phyloP scores from a whole-genome alignment of 2,113 vertebrate genomes.

The Ammodramus savannarum region DNA sequence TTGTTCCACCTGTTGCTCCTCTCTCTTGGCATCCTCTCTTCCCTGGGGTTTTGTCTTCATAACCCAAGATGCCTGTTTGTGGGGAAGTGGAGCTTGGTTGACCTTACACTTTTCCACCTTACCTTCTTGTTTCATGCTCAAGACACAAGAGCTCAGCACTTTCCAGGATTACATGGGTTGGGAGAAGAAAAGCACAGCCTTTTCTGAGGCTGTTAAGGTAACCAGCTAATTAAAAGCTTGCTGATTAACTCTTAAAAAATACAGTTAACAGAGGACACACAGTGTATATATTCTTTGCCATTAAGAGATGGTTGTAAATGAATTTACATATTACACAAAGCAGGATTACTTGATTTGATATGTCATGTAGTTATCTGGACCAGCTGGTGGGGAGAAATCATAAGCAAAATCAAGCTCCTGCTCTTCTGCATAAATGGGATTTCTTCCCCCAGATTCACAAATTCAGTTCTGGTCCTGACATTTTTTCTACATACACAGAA shows the following conservation, averaged over 20 bases:
- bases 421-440: not conserved
- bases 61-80: not conserved
- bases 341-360: not conserved
- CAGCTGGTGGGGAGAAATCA: not conserved
- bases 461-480: not conserved
- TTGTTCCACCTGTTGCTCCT: not conserved
- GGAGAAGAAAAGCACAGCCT: not conserved
- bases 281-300: not conserved
- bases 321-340: not conserved
- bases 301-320: not conserved
- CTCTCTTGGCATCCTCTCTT: not conserved
- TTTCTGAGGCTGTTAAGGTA: not conserved
- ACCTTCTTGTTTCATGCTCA: not conserved
- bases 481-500: not conserved
- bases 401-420: not conserved
- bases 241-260: not conserved
- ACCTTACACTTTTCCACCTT: not conserved
- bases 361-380: not conserved
- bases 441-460: not conserved
- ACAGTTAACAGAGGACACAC: not conserved
- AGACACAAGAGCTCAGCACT: not conserved
- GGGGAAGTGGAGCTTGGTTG: not conserved
- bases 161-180: not conserved
- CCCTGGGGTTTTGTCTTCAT: not conserved
- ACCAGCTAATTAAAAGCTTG: not conserved